Evolutionary conservation across 2,113 vertebrate species (phyloP), one percentile per base, ranked within the genome.

Genomic region (Epinephelus cyanopodus): DNA sequence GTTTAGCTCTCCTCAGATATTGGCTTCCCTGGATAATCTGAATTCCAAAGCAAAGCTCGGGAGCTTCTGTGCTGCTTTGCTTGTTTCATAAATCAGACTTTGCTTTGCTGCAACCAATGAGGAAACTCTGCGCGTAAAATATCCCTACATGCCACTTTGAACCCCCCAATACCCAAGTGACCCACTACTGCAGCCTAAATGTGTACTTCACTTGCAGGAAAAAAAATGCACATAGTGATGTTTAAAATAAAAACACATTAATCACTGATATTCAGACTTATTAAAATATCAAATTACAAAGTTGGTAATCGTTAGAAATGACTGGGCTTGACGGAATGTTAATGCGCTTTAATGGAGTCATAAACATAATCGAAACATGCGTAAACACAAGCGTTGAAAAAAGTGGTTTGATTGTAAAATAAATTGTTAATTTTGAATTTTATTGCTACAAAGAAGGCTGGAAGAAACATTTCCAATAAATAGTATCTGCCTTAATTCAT

Each of bases 51-150:
- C 87, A 87, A 81, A 87, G 65, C 74, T 83, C 60, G 33, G 0
- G 62, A 90, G 65, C 71, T 50, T 68, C 37, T 77, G 85, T 29
- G 77, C 73, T 1, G 74, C 69, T 69, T 25, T 74, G 74, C 81
- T 79, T 60, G 66, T 15, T 88, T 73, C 85, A 85, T 82, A 88
- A 84, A 90, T 89, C 89, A 71, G n/a, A 82, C 77, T 85, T 85
- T 65, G 29, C 77, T 85, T 85, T 27, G 23, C 27, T 75, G 84
- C 73, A 25, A 74, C 81, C 74, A 85, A 83, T 89, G 77, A 82
- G 58, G 67, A 86, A 87, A 85, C 56, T 45, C 27, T 78, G 77
- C 67, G 17, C 60, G 80, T 83, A 79, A 87, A 89, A 86, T 77
- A 85, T 87, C 78, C 77, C 65, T 23, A 60, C 90, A 81, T 71